Evolutionary conservation across 2,797 vertebrate species (phyloP).

Genomic region (Danio aesculapii): DNA sequence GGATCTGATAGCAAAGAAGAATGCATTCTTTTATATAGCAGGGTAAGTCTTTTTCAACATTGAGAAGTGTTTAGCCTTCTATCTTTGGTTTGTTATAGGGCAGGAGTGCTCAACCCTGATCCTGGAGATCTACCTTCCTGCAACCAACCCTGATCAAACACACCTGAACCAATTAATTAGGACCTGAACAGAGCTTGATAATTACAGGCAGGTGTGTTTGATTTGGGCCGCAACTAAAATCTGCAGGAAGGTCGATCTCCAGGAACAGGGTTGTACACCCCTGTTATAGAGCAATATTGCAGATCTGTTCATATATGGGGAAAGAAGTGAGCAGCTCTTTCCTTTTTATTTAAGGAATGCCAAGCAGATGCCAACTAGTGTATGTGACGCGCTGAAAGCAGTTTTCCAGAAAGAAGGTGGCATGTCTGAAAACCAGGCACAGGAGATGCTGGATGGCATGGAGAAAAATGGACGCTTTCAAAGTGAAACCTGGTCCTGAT

Average conservation of each 20-base stretch:
- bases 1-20: conserved; percentile 81
- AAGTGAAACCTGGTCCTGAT: conserved; percentile 93
- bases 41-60: conserved; percentile 80
- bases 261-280: too few species aligned
- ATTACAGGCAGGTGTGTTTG: too few species aligned
- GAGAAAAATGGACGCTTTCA: conserved; percentile 85
- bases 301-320: background rate
- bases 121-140: too few species aligned
- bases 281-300: background rate
- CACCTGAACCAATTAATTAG: too few species aligned
- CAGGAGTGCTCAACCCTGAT: too few species aligned
- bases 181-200: too few species aligned
- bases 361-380: conserved; percentile 88
- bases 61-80: too few species aligned
- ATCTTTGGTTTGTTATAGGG: background rate
- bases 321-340: background rate
- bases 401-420: conserved; percentile 82
- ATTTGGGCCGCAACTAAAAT: too few species aligned
- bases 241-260: too few species aligned
- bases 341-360: conserved; percentile 79
- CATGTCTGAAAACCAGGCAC: conserved; percentile 75
- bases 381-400: conserved; percentile 81
- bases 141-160: too few species aligned
- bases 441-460: conserved; percentile 82
- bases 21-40: conserved; percentile 87